Evolutionary conservation across 2,888 invertebrate genomes (phyloP).

Genomic region (Tortricodes alternella): DNA sequence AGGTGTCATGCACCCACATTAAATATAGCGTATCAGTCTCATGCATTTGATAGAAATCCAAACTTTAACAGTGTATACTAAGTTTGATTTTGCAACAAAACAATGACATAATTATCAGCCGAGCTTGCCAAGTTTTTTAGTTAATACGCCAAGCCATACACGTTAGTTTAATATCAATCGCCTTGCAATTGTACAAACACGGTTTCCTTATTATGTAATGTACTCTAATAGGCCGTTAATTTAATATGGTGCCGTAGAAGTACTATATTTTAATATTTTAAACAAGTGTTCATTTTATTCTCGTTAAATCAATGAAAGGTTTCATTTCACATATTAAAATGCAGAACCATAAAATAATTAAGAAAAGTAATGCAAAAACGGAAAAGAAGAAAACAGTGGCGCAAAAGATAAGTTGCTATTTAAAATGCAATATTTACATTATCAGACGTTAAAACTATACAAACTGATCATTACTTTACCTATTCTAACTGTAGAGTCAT

Average conservation of each 20-base stretch:
- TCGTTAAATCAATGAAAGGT: too few species aligned
- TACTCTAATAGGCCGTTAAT: slow-evolving; percentile 33
- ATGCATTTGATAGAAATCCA: neutral
- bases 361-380: neutral
- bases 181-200: slow-evolving; percentile 59
- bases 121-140: slow-evolving; percentile 16
- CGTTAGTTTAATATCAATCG: slow-evolving; percentile 37
- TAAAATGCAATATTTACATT: neutral
- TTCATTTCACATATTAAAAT: too few species aligned
- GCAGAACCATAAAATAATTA: neutral
- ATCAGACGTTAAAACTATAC: neutral
- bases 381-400: slow-evolving; percentile 4
- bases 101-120: neutral
- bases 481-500: too few species aligned
- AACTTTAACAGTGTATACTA: neutral
- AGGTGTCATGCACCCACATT: slow-evolving; percentile 51
- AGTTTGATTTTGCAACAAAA: slow-evolving; percentile 14
- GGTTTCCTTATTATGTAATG: slow-evolving; percentile 47
- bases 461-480: neutral
- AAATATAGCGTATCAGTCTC: neutral
- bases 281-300: too few species aligned
- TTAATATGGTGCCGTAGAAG: neutral
- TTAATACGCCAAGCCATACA: slow-evolving; percentile 1
- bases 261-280: too few species aligned
- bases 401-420: slow-evolving; percentile 9